Base-by-base conservation (phyloP, 2,113 vertebrate species). In the Sclerurus mexicanus region DNA sequence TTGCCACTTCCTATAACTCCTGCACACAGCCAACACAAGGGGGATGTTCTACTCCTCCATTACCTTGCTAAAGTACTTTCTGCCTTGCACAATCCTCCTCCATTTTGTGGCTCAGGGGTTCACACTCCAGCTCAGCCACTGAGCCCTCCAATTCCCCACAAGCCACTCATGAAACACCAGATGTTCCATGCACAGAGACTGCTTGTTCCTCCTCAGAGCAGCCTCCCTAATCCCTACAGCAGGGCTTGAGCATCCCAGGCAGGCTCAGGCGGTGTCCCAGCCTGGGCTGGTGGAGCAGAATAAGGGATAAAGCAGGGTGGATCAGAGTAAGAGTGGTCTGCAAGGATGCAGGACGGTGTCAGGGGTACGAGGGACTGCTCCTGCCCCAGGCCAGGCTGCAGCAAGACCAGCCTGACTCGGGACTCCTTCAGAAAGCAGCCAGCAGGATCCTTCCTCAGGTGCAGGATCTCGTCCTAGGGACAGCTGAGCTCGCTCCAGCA, bases 101-200 rank as follows among this genome's bases (percentile, higher is more conserved):
- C 4, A 1, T 63, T 82, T 53, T n/a, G 31, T 1, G 0, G 44
- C 66, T 63, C 63, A 58, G 28, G 31, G 28, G 11, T 20, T 71
- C 35, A 11, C 33, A 33, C 25, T 67, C 20, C 53, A n/a, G 22
- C 52, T 71, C 52, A 67, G 39, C 7, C 50, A 28, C 62, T 4
- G 35, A 66, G 19, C 14, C 7, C 52, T 58, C 37, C 0, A 2
- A 46, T 9, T 56, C 22, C 44, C 44, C 39, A 28, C 0, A 0
- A 9, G 3, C 44, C n/a, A 44, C 42, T 55, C 28, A 5, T 4
- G 14, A 21, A 60, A n/a, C 0, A 1, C 19, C 35, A 40, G 23
- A 52, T 17, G 33, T 0, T 2, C 9, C 25, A 10, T 0, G 6
- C 27, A 39, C 35, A 33, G 39, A 72, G 15, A 62, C 7, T 19